phyloP scores from a whole-genome alignment of 2,113 vertebrate genomes.

The Potamarius usumacintae region DNA sequence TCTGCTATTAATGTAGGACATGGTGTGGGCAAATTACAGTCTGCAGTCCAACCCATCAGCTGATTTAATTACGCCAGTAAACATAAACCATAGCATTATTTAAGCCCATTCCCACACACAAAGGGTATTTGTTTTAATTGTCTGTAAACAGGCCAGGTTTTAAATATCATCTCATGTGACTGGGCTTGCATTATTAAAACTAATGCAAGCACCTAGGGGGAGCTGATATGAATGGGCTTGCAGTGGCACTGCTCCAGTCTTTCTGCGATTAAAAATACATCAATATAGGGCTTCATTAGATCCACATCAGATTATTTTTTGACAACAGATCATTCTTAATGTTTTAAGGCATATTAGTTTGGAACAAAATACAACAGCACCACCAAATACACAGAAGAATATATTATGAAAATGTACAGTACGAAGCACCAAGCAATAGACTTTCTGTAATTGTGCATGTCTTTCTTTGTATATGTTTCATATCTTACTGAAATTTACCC shows the following conservation, averaged over 20 bases:
- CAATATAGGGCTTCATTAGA: background rate
- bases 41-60: background rate
- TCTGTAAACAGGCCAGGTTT: constrained; percentile 7
- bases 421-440: too few species aligned
- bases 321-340: background rate
- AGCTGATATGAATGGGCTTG: background rate
- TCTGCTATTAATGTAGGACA: background rate
- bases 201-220: background rate
- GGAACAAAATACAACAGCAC: background rate
- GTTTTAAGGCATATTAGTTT: background rate
- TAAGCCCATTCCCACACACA: background rate
- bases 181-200: background rate
- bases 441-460: background rate
- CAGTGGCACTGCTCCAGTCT: background rate
- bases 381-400: background rate
- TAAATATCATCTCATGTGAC: background rate
- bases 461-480: background rate
- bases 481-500: background rate
- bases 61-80: background rate
- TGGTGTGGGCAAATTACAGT: background rate
- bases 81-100: background rate
- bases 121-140: constrained; percentile 5
- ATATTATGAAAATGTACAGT: background rate
- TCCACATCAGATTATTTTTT: background rate
- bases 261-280: background rate